These are phyloP conservation scores for Caenorhabditis afra DNA, from an alignment of 2,888 invertebrate genomes.

Conservation along the genomic window DNA sequence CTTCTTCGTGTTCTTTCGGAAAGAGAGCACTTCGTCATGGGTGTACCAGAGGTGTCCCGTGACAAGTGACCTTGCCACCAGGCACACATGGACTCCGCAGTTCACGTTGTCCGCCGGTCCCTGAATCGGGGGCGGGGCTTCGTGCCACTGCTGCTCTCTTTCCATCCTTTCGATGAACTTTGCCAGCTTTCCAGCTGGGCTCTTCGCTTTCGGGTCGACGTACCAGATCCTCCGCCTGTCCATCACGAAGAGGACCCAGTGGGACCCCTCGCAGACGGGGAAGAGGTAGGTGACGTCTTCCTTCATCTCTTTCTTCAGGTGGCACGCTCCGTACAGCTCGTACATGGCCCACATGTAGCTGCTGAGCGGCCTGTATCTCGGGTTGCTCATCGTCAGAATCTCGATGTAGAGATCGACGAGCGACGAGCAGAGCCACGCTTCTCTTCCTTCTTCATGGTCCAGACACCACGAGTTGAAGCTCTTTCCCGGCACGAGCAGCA, in stretches of 20 bases:
- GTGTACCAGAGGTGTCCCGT: neutral
- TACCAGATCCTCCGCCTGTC: neutral
- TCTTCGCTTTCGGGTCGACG: neutral
- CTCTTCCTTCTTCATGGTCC: neutral
- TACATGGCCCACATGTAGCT: too few species aligned
- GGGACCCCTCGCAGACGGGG: slow-evolving; percentile 5
- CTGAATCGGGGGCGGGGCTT: neutral
- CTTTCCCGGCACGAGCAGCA: too few species aligned
- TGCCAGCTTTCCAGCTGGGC: neutral
- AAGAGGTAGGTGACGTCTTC: too few species aligned
- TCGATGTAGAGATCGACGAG: neutral
- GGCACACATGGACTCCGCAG: slow-evolving; percentile 25
- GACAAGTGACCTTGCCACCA: slow-evolving; percentile 1
- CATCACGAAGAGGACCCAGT: slow-evolving; percentile 3
- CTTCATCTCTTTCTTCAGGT: too few species aligned
- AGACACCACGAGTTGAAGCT: neutral
- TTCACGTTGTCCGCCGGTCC: neutral
- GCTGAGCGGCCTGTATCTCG: too few species aligned
- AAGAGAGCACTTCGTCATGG: neutral
- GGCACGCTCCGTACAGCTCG: too few species aligned
- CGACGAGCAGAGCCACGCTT: neutral
- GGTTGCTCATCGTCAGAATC: too few species aligned
- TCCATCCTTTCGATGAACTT: neutral
- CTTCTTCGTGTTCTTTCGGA: neutral
- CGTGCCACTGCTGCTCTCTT: neutral